phyloP scores from a whole-genome alignment of 2,888 invertebrate genomes.

The Pinctada fucata region DNA sequence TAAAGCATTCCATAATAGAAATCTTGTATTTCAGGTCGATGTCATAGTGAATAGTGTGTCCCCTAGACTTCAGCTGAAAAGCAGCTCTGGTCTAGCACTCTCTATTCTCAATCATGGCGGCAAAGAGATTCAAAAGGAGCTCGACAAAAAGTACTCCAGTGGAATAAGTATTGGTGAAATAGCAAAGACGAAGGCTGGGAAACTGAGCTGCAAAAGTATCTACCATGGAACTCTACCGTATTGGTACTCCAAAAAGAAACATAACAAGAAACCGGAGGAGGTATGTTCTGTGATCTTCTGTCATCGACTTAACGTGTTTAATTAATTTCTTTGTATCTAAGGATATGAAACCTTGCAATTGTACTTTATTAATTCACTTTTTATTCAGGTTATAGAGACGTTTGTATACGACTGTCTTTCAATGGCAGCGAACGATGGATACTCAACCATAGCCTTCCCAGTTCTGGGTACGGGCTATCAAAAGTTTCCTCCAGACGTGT shows the following conservation, averaged over 20 bases:
- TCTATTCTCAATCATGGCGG: constrained; percentile 22
- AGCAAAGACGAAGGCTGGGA: constrained; percentile 43
- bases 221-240: constrained; percentile 47
- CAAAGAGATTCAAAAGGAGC: constrained; percentile 32
- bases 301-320: too few relatives aligned
- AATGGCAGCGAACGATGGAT: constrained; percentile 31
- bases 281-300: constrained; percentile 17
- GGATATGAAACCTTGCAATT: too few relatives aligned
- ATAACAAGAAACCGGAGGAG: constrained; percentile 13
- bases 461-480: constrained; percentile 63
- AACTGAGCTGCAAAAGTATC: constrained; percentile 46
- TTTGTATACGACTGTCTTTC: constrained; percentile 41
- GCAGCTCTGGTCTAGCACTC: background rate
- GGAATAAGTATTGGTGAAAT: constrained; percentile 44
- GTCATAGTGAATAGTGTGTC: constrained; percentile 25
- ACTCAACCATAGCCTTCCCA: constrained; percentile 56
- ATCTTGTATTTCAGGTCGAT: constrained; percentile 19
- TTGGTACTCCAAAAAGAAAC: constrained; percentile 29
- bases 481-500: constrained; percentile 49
- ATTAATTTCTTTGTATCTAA: too few relatives aligned
- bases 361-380: too few relatives aligned
- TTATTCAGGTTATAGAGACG: constrained; percentile 40
- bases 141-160: constrained; percentile 34
- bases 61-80: constrained; percentile 11
- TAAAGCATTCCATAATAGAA: background rate